Evolutionary conservation across 2,797 vertebrate species (phyloP), one percentile per base, ranked within the genome.

Genomic region (Chiroxiphia lanceolata): DNA sequence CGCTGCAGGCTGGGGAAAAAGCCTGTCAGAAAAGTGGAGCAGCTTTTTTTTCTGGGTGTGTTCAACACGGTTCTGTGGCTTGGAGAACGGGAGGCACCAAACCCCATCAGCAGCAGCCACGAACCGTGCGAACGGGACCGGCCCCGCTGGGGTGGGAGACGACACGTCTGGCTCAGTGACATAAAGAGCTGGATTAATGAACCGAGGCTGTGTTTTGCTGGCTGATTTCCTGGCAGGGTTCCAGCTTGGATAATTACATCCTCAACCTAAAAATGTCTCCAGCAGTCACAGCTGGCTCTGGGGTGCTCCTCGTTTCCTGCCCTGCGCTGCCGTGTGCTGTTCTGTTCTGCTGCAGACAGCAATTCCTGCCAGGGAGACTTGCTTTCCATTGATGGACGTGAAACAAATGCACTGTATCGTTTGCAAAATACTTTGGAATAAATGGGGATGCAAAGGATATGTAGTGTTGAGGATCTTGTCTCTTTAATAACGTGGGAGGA

Each of bases 151-250:
- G 64, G 38, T 22, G 60, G 50, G 79, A 68, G 95, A 89, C 45
- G 84, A 63, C 75, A 57, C 19, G 34, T 91, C 94, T 87, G 89
- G 79, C 87, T 79, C 15, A 3, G 56, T 82, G 91, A n/a, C 93
- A 86, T 76, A 26, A 86, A 92, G 69, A 91, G 82, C 76, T 88
- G 79, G 59, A 81, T 93, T 92, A 94, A 84, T 86, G 91, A 96
- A 67, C 63, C 16, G 61, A 69, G 79, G 48, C 84, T 80, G 77
- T 87, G 78, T 92, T 95, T 92, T 89, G 60, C 83, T 65, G 42
- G 79, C 59, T 88, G 85, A 64, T 93, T 93, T 82, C 71, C 80
- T 94, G 95, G 94, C 77, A 36, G 47, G 60, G 38, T 82, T 94
- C 91, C 93, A 94, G 61, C 72, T 45, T 48, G 74, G 70, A n/a